Conservation (phyloP, 2,888 invertebrate species). For the Frankliniella fusca region DNA sequence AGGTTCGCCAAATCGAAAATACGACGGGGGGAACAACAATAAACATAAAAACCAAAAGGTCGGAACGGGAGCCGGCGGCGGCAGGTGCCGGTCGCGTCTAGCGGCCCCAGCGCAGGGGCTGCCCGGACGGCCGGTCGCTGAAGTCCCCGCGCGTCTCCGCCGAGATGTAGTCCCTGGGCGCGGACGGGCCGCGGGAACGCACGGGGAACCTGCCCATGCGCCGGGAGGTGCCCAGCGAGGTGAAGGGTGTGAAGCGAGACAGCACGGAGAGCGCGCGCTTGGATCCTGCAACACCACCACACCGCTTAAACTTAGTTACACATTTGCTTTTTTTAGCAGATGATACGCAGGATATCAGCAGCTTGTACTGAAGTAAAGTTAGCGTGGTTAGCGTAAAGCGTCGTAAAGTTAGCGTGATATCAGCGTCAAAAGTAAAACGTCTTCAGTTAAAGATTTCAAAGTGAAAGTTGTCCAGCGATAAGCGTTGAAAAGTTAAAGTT, state of each 20-base stretch:
- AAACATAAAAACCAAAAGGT: no score
- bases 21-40: no score
- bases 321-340: no score
- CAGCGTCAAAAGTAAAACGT: no score
- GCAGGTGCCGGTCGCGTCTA: neutral
- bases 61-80: neutral
- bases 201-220: conserved; percentile 38
- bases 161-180: conserved; percentile 41
- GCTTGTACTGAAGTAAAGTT: no score
- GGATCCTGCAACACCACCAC: conserved; percentile 20
- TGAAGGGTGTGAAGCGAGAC: conserved; percentile 50
- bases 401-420: no score
- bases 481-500: no score
- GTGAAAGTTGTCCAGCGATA: no score
- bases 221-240: conserved; percentile 44
- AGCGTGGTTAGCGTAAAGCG: no score
- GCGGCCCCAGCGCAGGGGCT: conserved; percentile 52
- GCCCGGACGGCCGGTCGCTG: conserved; percentile 46
- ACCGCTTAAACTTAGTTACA: neutral
- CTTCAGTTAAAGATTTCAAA: no score
- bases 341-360: no score
- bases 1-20: no score
- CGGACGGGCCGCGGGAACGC: conserved; percentile 39
- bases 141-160: conserved; percentile 47
- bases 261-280: conserved; percentile 50